Evolutionary conservation across 53 echinoderm and acorn worm genomes (phyloP), one percentile per base, ranked within the genome.

Genomic region (Actinopyga echinites): DNA sequence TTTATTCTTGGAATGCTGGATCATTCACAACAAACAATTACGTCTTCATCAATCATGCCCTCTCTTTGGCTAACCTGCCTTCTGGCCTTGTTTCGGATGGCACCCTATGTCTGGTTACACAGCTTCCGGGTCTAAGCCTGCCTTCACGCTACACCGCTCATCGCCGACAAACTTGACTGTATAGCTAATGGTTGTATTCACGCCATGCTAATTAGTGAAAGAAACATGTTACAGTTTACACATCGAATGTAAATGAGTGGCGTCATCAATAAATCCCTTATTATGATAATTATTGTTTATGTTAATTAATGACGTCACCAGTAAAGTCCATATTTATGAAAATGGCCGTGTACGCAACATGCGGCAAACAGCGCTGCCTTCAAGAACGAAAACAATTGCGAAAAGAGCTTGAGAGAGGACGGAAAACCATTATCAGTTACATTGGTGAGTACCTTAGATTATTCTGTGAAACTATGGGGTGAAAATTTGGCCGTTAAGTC

Each of bases 331-430:
- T 89, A 95, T 89, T 89, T 89, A 89, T 89, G 90, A 99, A 99
- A 89, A 95, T 95, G 99, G 99, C 99, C 85, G 99, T 89, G 88
- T 84, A 86, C 83, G 89, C 82, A 82, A 91, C 89, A 67, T 99
- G 99, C 73, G 94, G 94, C 74, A 95, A 95, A 82, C 89, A 92
- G 83, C 94, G 94, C 89, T 97, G 97, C 83, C 85, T 87, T 74
- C 94, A 99, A 85, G 99, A 99, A 91, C 84, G 99, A 90, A 94
- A 93, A 92, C 94, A 99, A 88, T 92, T 99, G 89, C 89, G 99
- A 87, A 99, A 99, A 87, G 99, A 99, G 86, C 88, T 99, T n/a
- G 99, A 95, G 86, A 95, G 91, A 78, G 94, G 94, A 68, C 91
- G 99, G 62, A 99, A 99, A 99, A 94, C 94, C 62, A 84, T 95